Evolutionary conservation across 1,140 invertebrate genomes (phyloP), one percentile per base, ranked within the genome.

Genomic region (Proctacanthus coquilletti): DNA sequence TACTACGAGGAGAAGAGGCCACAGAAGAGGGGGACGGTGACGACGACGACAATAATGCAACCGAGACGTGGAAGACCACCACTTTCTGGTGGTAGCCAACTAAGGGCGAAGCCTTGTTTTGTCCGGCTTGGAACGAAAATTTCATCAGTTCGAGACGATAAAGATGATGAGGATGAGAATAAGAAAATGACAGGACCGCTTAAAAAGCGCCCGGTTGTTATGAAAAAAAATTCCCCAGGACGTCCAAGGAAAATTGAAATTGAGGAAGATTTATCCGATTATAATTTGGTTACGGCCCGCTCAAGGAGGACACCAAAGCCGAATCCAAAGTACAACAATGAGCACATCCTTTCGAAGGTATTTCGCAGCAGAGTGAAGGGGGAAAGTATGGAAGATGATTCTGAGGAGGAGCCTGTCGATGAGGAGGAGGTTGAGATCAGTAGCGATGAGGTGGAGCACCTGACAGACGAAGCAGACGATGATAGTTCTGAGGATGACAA

Each of bases 291-390:
- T 8, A 27, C 23, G 8, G 23, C 23, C 8, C 23, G 23, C n/a
- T 56, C 55, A 2, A 37, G 53, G 21, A 49, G 56, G 15, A 56
- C 56, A 5, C 56, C 59, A n/a, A 60, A 60, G 25, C 56, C 56
- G 21, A 60, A 60, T 49, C 56, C 53, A 0, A 59, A 55, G 39
- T 60, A 60, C 37, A 45, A 48, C 9, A 55, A 54, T 41, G 56
- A 58, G 5, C 52, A 58, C 35, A 34, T 58, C 21, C 50, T 58
- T 0, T 58, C 55, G 34, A 48, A 52, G 15, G 53, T 52, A 42
- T 27, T 37, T 6, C 36, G 38, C 17, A 38, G 27, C n/a, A 58
- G 55, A 41, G 29, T 57, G 23, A 36, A 39, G 1, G 21, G 43
- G 0, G 10, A 52, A 20, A 5, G 13, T 10, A 13, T 15, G 30